A percentile compares a stretch with the other conserved stretches of the same genome.
Evolutionary conservation across 2,113 vertebrate species (phyloP).

Genomic region (Macroglossus sobrinus): DNA sequence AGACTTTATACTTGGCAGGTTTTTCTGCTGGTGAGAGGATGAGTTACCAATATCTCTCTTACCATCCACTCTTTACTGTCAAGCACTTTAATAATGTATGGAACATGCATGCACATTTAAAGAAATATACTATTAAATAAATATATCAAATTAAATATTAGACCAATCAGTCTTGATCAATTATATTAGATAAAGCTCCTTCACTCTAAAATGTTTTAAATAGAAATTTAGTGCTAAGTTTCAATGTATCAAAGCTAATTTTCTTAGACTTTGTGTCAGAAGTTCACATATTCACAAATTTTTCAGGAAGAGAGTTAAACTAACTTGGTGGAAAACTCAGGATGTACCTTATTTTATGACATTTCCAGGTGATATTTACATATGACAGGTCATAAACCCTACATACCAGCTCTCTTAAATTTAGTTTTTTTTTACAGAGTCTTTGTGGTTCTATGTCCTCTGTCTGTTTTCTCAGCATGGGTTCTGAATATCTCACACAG

Average conservation of each 20-base stretch:
- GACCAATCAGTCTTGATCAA: neutral
- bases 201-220: conserved; percentile 8
- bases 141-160: neutral
- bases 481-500: neutral
- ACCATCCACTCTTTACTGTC: neutral
- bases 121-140: neutral
- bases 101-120: neutral
- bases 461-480: neutral
- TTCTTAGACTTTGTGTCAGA: neutral
- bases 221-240: neutral
- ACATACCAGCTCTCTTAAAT: neutral
- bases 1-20: neutral
- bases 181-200: neutral
- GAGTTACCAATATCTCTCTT: neutral
- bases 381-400: neutral
- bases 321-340: neutral
- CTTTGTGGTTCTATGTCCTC: neutral
- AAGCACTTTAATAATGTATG: neutral
- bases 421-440: neutral
- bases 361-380: conserved; percentile 22
- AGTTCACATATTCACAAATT: neutral
- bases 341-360: neutral
- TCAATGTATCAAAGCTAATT: neutral
- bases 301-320: neutral
- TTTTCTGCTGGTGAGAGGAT: neutral